Percentiles rank a stretch among this genome's conserved stretches.
phyloP scores from a whole-genome alignment of 2,888 invertebrate species.

The Rhyacophila evoluta region DNA sequence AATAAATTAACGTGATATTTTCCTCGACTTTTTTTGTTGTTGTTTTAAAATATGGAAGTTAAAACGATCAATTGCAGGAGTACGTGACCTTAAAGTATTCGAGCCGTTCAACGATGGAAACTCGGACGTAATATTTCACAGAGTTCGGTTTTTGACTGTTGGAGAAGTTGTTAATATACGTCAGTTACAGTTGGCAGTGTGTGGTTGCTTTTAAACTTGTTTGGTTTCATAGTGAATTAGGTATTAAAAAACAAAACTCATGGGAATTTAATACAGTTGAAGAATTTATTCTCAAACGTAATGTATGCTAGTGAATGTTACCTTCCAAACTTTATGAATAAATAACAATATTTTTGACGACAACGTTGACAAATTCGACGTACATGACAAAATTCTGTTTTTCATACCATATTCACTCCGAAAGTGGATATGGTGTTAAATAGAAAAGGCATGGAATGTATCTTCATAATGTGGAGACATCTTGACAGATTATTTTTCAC shows the following conservation, averaged over 20 bases:
- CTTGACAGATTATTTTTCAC: too few relatives aligned
- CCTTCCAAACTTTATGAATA: too few relatives aligned
- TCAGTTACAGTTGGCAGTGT: slow-evolving; percentile 38
- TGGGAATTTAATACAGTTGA: neutral
- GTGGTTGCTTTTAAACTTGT: slow-evolving; percentile 21
- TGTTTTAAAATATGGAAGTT: neutral
- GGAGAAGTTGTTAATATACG: slow-evolving; percentile 45
- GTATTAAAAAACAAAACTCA: neutral
- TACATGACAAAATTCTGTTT: too few relatives aligned
- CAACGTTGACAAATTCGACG: too few relatives aligned
- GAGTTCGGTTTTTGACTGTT: slow-evolving; percentile 37
- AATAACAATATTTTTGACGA: too few relatives aligned
- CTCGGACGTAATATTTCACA: slow-evolving; percentile 22
- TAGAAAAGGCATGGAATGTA: too few relatives aligned
- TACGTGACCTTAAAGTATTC: slow-evolving; percentile 15
- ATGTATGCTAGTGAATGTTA: too few relatives aligned
- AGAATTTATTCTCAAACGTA: neutral
- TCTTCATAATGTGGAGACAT: too few relatives aligned
- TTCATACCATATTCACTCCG: too few relatives aligned
- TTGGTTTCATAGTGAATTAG: neutral
- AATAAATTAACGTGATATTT: too few relatives aligned
- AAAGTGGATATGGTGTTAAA: too few relatives aligned
- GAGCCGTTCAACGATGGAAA: neutral
- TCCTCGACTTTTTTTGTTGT: too few relatives aligned
- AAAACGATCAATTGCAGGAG: neutral